Percentiles rank a stretch among this genome's conserved stretches.
Conservation (phyloP, 1,140 invertebrate species). For the Sitobion miscanthi region DNA sequence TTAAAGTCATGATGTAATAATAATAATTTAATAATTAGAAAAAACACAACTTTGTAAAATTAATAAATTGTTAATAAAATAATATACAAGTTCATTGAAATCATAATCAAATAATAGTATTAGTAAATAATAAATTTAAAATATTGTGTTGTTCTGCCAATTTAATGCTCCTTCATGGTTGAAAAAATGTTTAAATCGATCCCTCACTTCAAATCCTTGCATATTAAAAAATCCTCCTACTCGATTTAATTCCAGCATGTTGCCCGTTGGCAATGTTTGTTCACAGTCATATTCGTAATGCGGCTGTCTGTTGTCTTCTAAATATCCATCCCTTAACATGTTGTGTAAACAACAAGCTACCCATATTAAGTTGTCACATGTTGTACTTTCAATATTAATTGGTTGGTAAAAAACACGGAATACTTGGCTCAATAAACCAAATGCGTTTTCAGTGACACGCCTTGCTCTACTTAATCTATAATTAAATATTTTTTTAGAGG, state of each 20-base stretch:
- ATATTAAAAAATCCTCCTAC: not conserved
- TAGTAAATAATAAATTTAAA: no score
- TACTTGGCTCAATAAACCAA: conserved; percentile 3
- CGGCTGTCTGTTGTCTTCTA: not conserved
- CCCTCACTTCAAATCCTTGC: not conserved
- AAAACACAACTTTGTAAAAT: no score
- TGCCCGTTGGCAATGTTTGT: not conserved
- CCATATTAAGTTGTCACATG: conserved; percentile 1
- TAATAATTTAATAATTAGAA: no score
- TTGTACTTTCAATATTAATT: not conserved
- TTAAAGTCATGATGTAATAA: no score
- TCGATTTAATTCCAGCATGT: not conserved
- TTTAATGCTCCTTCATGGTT: not conserved
- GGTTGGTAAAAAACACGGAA: not conserved
- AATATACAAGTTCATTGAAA: no score
- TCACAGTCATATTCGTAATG: not conserved
- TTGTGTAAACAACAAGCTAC: not conserved
- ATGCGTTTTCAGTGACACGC: not conserved
- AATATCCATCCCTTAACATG: not conserved
- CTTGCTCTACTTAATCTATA: not conserved
- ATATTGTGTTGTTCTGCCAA: not conserved
- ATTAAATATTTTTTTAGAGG: not conserved
- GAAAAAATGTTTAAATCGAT: not conserved
- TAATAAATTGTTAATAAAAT: no score
- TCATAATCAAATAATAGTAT: no score